Conservation (phyloP, 2,113 vertebrate genomes). For the Pontoporia blainvillei region DNA sequence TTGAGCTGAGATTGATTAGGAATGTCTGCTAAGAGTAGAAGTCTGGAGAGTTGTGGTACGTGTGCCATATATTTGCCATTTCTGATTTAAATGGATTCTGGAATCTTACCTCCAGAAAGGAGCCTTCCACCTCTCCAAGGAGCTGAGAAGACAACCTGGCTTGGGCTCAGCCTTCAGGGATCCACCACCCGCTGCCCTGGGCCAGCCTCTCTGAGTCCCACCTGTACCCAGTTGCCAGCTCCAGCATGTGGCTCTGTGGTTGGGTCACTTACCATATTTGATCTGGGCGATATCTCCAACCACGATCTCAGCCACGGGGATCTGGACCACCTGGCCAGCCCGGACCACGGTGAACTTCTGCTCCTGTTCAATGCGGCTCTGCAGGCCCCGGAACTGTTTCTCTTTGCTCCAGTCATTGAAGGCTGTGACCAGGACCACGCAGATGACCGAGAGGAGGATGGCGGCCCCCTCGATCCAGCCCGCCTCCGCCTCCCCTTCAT, state of each 20-base stretch:
- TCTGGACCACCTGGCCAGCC: conserved; percentile 93
- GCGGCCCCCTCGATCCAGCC: conserved; percentile 99
- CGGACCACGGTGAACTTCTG: conserved; percentile 98
- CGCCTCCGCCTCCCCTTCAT: conserved; percentile 94
- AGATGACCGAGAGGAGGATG: conserved; percentile 96
- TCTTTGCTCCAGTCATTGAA: conserved; percentile 99
- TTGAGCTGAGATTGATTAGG: background rate
- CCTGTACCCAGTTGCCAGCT: background rate
- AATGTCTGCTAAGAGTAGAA: background rate
- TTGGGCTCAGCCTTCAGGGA: background rate
- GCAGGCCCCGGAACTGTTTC: conserved; percentile 97
- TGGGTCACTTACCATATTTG: conserved; percentile 90
- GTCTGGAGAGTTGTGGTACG: background rate
- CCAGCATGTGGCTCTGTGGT: background rate
- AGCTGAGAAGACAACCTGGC: background rate
- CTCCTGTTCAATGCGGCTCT: conserved; percentile 99
- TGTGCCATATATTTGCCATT: background rate
- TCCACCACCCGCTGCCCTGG: background rate
- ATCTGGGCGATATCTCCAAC: conserved; percentile 97
- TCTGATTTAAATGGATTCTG: background rate
- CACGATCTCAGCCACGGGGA: conserved; percentile 95
- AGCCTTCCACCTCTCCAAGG: background rate
- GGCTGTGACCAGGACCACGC: conserved; percentile 97
- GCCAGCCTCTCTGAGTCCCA: background rate
- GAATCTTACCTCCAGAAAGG: background rate